phyloP scores from a whole-genome alignment of 1,140 invertebrate species.

The Drosophila parabipectinata region DNA sequence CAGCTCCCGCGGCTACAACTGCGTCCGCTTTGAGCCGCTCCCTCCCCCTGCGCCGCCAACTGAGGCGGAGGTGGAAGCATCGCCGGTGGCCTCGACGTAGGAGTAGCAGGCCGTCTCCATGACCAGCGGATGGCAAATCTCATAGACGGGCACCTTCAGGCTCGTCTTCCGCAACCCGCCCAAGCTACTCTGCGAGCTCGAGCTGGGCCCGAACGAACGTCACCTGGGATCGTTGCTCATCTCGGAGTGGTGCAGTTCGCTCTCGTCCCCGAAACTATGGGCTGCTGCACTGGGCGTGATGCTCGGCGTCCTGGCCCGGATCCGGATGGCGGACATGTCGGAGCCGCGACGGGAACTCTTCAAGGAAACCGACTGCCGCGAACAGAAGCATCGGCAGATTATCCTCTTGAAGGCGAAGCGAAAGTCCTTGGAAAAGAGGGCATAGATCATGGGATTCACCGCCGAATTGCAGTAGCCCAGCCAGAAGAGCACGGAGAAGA shows the following conservation, averaged over 20 bases:
- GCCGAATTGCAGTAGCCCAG: conserved; percentile 96
- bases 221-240: conserved; percentile 85
- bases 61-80: conserved; percentile 20
- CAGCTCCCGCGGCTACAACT: conserved; percentile 78
- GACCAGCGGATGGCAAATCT: conserved; percentile 82
- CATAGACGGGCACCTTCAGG: conserved; percentile 78
- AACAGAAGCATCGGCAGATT: conserved; percentile 86
- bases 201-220: conserved; percentile 84
- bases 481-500: conserved; percentile 95
- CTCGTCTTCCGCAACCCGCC: conserved; percentile 79
- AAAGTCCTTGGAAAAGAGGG: conserved; percentile 94
- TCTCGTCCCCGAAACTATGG: conserved; percentile 85
- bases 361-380: conserved; percentile 68
- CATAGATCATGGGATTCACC: conserved; percentile 94
- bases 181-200: conserved; percentile 81
- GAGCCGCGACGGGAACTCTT: conserved; percentile 86
- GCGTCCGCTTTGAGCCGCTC: conserved; percentile 55
- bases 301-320: conserved; percentile 85
- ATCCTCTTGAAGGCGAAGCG: conserved; percentile 92
- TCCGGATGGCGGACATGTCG: conserved; percentile 87
- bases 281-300: conserved; percentile 84
- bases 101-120: conserved; percentile 78
- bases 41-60: not conserved
- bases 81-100: conserved; percentile 60
- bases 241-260: conserved; percentile 85